Conservation (phyloP, 1,140 invertebrate genomes). For the Cataglyphis hispanica region DNA sequence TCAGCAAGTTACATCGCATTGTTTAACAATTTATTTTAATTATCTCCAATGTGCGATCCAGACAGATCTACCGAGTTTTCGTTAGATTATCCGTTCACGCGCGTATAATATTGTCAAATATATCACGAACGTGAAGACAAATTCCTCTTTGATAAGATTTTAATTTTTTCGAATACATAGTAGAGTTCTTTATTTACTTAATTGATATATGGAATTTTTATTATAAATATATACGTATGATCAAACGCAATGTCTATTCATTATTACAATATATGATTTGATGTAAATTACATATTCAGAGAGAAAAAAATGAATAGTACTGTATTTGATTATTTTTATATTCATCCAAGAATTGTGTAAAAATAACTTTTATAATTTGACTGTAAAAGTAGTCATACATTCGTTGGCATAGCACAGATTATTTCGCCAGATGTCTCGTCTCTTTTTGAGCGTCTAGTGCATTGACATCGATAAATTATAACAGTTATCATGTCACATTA, state of each 20-base stretch:
- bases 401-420: neutral
- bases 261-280: neutral
- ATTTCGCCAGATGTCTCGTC: neutral
- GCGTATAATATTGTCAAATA: conserved; percentile 18
- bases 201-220: neutral
- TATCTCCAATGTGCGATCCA: neutral
- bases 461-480: neutral
- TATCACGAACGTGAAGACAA: neutral
- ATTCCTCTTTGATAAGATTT: neutral
- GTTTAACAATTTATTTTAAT: conserved; percentile 22
- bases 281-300: neutral
- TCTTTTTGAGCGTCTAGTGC: neutral
- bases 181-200: neutral
- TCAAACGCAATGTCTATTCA: neutral
- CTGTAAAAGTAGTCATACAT: neutral
- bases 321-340: neutral
- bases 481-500: too few species aligned
- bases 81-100: conserved; percentile 1
- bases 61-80: neutral
- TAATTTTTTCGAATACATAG: neutral
- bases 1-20: conserved; percentile 6
- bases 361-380: neutral
- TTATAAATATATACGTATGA: neutral
- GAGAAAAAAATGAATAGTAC: neutral
- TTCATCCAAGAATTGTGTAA: neutral